Percentiles rank a stretch among this genome's conserved stretches.
These are phyloP conservation scores for Lasiurus borealis DNA, from an alignment of 2,113 vertebrate genomes.

Conservation along the genomic window DNA sequence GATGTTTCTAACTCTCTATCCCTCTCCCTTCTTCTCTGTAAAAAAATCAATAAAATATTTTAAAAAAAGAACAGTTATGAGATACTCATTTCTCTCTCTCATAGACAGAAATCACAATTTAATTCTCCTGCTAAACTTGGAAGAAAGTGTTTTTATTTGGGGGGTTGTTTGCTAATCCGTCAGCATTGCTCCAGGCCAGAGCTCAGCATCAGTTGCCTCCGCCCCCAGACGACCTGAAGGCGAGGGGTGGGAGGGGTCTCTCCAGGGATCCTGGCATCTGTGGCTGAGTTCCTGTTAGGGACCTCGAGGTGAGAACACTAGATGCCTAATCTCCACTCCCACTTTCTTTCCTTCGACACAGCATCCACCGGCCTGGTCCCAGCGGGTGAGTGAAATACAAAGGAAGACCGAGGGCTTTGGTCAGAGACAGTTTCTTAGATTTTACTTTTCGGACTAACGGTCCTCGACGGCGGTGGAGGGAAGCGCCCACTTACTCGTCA, in stretches of 20 bases:
- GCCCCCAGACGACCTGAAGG: background rate
- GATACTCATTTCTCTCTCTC: background rate
- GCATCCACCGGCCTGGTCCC: background rate
- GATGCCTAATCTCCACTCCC: background rate
- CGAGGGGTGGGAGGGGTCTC: background rate
- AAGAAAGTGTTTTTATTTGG: slow-evolving; percentile 13
- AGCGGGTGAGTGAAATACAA: slow-evolving; percentile 38
- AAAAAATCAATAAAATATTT: too few species aligned
- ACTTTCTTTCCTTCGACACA: background rate
- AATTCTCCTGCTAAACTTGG: background rate
- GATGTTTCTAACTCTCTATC: too few species aligned
- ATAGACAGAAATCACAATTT: background rate
- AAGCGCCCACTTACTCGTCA: slow-evolving; percentile 92
- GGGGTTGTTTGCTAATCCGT: background rate
- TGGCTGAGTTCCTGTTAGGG: background rate
- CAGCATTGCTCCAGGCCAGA: background rate
- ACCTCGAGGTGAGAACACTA: background rate
- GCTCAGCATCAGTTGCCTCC: background rate
- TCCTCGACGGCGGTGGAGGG: background rate
- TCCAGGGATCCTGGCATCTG: background rate
- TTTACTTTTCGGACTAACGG: slow-evolving; percentile 39
- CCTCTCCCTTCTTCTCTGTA: too few species aligned
- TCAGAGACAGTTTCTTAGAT: slow-evolving; percentile 36
- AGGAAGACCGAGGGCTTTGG: slow-evolving; percentile 31
- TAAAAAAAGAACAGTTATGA: background rate